Conservation (phyloP, 1,140 invertebrate genomes). For the Drepana arcuata region DNA sequence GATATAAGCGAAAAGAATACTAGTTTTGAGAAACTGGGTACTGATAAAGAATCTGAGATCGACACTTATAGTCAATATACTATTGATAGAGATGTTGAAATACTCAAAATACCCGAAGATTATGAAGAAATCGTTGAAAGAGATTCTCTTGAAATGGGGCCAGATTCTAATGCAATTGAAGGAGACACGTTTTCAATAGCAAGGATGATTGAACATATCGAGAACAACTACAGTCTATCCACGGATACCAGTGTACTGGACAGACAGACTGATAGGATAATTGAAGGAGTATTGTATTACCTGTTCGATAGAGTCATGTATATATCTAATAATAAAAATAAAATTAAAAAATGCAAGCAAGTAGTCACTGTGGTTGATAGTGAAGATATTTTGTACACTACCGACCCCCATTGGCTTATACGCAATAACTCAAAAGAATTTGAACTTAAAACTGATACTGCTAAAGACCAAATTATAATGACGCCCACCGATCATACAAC, state of each 20-base stretch:
- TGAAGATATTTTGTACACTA: slow-evolving; percentile 57
- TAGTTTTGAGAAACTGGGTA: too few species aligned
- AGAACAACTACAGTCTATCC: slow-evolving; percentile 17
- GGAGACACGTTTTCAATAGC: slow-evolving; percentile 43
- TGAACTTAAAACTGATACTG: too few species aligned
- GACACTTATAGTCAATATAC: too few species aligned
- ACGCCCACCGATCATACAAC: neutral
- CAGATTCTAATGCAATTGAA: neutral
- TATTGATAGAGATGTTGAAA: slow-evolving; percentile 5
- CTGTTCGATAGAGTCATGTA: slow-evolving; percentile 40
- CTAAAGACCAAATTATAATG: too few species aligned
- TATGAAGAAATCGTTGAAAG: slow-evolving; percentile 3
- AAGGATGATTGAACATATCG: slow-evolving; percentile 38
- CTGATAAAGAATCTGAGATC: too few species aligned
- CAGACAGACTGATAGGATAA: too few species aligned
- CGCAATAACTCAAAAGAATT: slow-evolving; percentile 2
- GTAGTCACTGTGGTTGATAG: slow-evolving; percentile 50
- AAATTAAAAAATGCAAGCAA: slow-evolving; percentile 16
- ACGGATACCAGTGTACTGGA: too few species aligned
- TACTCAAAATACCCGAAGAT: too few species aligned
- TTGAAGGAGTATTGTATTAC: slow-evolving; percentile 43
- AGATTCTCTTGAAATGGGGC: neutral
- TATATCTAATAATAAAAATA: slow-evolving; percentile 17
- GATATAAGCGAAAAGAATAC: too few species aligned
- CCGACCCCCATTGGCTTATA: slow-evolving; percentile 20